phyloP scores from a whole-genome alignment of 2,797 vertebrate genomes.

The Ispidina lecontei region DNA sequence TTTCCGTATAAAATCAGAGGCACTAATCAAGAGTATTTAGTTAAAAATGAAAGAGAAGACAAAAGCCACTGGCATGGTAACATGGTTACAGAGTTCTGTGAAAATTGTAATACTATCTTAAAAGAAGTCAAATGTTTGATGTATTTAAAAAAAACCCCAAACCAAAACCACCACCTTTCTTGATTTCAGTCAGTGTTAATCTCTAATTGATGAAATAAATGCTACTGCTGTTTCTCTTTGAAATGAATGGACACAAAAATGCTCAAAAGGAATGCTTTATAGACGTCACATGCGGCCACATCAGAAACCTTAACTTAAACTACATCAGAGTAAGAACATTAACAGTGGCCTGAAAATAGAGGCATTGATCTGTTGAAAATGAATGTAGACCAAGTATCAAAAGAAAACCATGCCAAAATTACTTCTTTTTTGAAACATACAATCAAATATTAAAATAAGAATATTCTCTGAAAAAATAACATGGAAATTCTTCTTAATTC shows the following conservation, averaged over 20 bases:
- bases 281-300: constrained; percentile 5
- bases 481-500: not conserved
- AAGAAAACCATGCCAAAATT: not conserved
- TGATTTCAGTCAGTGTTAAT: constrained; percentile 54
- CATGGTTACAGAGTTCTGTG: not conserved
- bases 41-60: constrained; percentile 64
- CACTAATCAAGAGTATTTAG: constrained; percentile 26
- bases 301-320: constrained; percentile 50
- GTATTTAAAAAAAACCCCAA: not conserved
- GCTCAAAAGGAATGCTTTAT: constrained; percentile 59
- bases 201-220: constrained; percentile 57
- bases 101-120: not conserved
- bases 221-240: constrained; percentile 37
- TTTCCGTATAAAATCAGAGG: constrained; percentile 4
- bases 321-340: not conserved
- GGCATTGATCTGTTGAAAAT: constrained; percentile 14
- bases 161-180: not conserved
- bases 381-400: not conserved
- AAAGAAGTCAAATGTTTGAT: constrained; percentile 49
- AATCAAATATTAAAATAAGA: not conserved
- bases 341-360: constrained; percentile 12
- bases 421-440: not conserved
- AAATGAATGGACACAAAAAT: constrained; percentile 50
- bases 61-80: constrained; percentile 31
- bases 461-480: not conserved